Conservation (phyloP, 2,888 invertebrate species). For the Spilarctia lutea region DNA sequence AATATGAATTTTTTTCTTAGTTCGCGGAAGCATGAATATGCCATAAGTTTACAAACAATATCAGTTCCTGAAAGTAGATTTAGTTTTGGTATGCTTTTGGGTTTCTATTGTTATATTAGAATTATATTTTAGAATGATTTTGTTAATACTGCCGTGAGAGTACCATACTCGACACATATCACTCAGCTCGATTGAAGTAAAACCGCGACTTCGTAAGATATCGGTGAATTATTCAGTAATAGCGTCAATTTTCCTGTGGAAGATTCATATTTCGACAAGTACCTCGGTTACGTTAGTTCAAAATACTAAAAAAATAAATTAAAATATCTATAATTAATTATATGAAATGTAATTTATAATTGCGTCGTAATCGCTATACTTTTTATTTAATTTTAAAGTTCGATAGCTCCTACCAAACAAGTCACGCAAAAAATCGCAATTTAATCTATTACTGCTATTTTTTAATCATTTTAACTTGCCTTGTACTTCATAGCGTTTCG, state of each 20-base stretch:
- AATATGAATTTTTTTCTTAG: slow-evolving; percentile 21
- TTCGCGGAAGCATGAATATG: slow-evolving; percentile 4
- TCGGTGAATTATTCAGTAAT: too few species aligned
- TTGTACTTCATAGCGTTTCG: too few species aligned
- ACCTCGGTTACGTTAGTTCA: too few species aligned
- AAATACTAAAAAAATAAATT: too few species aligned
- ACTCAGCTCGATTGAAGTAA: neutral
- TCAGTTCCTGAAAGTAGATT: slow-evolving; percentile 2
- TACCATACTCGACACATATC: neutral
- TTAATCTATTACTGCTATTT: too few species aligned
- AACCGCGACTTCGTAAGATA: too few species aligned
- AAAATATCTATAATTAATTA: too few species aligned
- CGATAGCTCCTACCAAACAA: neutral
- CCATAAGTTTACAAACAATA: slow-evolving; percentile 16
- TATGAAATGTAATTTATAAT: too few species aligned
- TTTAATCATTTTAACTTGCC: too few species aligned
- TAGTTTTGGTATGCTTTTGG: slow-evolving; percentile 3
- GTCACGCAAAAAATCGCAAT: neutral
- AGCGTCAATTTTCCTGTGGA: too few species aligned
- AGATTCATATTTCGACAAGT: neutral
- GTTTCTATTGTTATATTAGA: too few species aligned
- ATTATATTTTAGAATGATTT: neutral
- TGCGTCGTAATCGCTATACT: too few species aligned
- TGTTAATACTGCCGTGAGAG: neutral
- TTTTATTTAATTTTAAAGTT: neutral